Evolutionary conservation across 2,888 invertebrate species (phyloP), one percentile per base, ranked within the genome.

Genomic region (Clusia tigrina): DNA sequence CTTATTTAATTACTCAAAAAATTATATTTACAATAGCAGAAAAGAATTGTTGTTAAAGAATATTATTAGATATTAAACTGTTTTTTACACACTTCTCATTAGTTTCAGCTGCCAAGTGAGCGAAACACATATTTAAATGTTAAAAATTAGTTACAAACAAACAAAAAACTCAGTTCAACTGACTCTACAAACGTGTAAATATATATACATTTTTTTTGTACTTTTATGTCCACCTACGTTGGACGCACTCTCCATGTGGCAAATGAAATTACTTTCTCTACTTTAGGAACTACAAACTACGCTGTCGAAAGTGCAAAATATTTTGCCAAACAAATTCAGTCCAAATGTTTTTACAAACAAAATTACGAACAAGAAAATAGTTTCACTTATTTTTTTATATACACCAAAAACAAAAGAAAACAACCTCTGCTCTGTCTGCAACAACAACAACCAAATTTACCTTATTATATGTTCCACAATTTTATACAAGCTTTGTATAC

Each of bases 211-310:
- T 12, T 32, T 32, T 32, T 12, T 9, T 6, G 6, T 48, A 24
- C 2, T 25, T n/a, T 15, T 46, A 22, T 58, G 17, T 58, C 15
- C 23, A 55, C 18, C 32, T 32, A 37, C 23, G 23, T 23, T 38
- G 37, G 37, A 55, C 23, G n/a, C n/a, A 10, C 20, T 57, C 56
- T 48, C 58, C 51, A 46, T 58, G 58, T 58, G 58, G 58, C 58
- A 58, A 58, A 58, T 58, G n/a, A 17, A 32, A 9, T 9, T 9
- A 32, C 6, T 12, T 9, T 32, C 12, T 32, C 6, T 32, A 12
- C 32, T 32, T 32, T 32, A 12, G 32, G 42, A 42, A 42, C 10
- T 42, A 42, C 42, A n/a, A 42, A 42, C n/a, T 48, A 20, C 22
- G 18, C 15, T 48, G 48, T 48, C 48, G 3, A 48, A 48, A 48